A percentile compares a stretch with the other conserved stretches of the same genome.
Conservation (phyloP, 2,113 vertebrate genomes). For the Xiphophorus couchianus region DNA sequence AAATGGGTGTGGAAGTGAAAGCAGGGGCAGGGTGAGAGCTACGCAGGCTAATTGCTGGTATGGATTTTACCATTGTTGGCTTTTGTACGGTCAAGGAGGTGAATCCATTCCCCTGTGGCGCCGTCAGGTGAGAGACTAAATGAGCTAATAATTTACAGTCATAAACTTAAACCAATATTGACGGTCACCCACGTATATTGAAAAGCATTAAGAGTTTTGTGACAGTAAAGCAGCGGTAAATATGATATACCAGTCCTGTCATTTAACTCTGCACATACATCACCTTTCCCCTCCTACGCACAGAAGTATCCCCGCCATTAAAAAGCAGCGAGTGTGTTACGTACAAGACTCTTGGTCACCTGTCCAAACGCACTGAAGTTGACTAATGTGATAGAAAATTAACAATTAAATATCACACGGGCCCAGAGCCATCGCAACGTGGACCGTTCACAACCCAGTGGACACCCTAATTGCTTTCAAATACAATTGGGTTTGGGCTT, state of each 20-base stretch:
- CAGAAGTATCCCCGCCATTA: conserved; percentile 37
- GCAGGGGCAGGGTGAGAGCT: conserved; percentile 25
- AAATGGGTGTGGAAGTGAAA: conserved; percentile 27
- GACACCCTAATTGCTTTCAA: conserved; percentile 79
- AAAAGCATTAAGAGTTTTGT: conserved; percentile 47
- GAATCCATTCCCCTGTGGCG: conserved; percentile 43
- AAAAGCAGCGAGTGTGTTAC: conserved; percentile 38
- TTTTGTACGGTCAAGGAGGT: conserved; percentile 62
- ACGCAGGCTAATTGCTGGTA: conserved; percentile 62
- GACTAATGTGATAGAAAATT: conserved; percentile 80
- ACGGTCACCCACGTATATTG: conserved; percentile 36
- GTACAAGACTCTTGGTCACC: conserved; percentile 57
- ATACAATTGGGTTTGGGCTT: conserved; percentile 75
- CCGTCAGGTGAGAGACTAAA: conserved; percentile 65
- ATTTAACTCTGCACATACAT: conserved; percentile 36
- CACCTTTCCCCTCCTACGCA: conserved; percentile 13
- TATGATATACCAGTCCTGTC: conserved; percentile 56
- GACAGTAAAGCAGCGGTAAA: conserved; percentile 60
- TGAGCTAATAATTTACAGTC: conserved; percentile 66
- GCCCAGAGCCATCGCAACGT: conserved; percentile 55
- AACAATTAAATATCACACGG: conserved; percentile 76
- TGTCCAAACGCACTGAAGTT: conserved; percentile 64
- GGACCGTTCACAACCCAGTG: conserved; percentile 75
- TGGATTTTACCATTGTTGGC: conserved; percentile 74
- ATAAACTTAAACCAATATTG: conserved; percentile 66